Evolutionary conservation across 2,797 vertebrate species (phyloP).

Genomic region (Syngnathus acus): DNA sequence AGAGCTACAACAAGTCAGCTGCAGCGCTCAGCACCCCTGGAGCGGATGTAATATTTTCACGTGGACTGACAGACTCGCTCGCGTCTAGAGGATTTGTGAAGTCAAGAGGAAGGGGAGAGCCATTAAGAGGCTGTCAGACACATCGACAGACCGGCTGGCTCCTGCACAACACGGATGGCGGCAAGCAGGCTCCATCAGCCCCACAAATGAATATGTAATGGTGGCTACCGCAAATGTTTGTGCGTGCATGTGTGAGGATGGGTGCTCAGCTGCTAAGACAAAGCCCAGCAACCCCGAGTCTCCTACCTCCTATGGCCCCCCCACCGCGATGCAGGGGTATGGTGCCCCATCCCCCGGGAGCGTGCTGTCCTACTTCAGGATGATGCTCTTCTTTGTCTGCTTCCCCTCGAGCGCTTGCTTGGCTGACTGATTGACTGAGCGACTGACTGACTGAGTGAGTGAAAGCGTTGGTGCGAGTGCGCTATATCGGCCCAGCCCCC

Average conservation of each 20-base stretch:
- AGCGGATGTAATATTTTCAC: background rate
- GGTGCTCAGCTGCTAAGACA: conserved; percentile 53
- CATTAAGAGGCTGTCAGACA: conserved; percentile 33
- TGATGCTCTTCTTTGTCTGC: conserved; percentile 66
- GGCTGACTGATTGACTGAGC: conserved; percentile 26
- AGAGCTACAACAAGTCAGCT: background rate
- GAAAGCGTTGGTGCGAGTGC: conserved; percentile 37
- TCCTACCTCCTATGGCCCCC: conserved; percentile 74
- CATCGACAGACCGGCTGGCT: conserved; percentile 57
- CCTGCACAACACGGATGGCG: conserved; percentile 28
- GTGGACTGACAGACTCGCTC: conserved; percentile 29
- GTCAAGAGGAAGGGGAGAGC: conserved; percentile 35
- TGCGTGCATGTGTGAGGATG: conserved; percentile 6
- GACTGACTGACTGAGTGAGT: conserved; percentile 35
- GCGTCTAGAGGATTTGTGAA: conserved; percentile 27
- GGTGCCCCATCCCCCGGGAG: conserved; percentile 75
- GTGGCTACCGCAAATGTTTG: conserved; percentile 30
- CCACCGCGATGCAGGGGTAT: conserved; percentile 72
- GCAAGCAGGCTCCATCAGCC: conserved; percentile 33
- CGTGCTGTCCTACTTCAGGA: conserved; percentile 60
- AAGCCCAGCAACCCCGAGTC: conserved; percentile 57
- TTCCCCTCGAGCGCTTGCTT: conserved; percentile 35
- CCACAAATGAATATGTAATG: conserved; percentile 28
- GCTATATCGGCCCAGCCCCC: conserved; percentile 43
- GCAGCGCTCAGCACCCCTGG: background rate